Evolutionary conservation across 2,888 invertebrate genomes (phyloP).

Genomic region (Pseudanteris insignis): DNA sequence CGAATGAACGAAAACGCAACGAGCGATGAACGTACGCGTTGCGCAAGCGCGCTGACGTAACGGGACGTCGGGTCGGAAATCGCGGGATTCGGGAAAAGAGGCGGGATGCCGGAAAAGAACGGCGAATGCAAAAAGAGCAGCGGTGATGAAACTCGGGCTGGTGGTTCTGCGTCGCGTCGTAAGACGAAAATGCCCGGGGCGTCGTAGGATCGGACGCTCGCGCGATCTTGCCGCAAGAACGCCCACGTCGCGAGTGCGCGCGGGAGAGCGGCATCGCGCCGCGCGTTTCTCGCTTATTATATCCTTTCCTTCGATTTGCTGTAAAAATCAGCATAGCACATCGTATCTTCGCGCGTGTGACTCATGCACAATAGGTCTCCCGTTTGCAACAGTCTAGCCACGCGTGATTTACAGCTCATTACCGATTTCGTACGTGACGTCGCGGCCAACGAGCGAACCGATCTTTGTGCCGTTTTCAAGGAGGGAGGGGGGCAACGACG

Average conservation of each 20-base stretch:
- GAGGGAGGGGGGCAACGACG: constrained; percentile 20
- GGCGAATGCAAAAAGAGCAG: no score
- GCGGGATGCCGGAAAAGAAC: neutral
- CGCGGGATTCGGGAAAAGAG: neutral
- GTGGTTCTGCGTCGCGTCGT: constrained; percentile 21
- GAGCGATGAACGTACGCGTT: neutral
- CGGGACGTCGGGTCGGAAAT: neutral
- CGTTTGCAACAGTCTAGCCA: constrained; percentile 45
- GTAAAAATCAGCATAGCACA: constrained; percentile 45
- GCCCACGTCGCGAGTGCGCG: constrained; percentile 42
- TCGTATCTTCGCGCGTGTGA: constrained; percentile 45
- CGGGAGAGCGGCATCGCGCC: constrained; percentile 37
- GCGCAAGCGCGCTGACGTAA: neutral
- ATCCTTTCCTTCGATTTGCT: constrained; percentile 59
- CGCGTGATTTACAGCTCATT: constrained; percentile 64
- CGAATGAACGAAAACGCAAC: neutral
- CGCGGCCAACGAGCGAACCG: constrained; percentile 42
- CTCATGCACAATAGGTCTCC: constrained; percentile 48
- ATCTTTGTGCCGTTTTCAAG: constrained; percentile 25
- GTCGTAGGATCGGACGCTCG: constrained; percentile 23
- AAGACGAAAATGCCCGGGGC: constrained; percentile 17
- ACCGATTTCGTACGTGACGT: constrained; percentile 60
- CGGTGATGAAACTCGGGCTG: no score
- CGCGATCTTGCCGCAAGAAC: constrained; percentile 37
- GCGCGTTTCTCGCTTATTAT: constrained; percentile 65